phyloP scores from a whole-genome alignment of 2,113 vertebrate species.

The Laticauda colubrina region DNA sequence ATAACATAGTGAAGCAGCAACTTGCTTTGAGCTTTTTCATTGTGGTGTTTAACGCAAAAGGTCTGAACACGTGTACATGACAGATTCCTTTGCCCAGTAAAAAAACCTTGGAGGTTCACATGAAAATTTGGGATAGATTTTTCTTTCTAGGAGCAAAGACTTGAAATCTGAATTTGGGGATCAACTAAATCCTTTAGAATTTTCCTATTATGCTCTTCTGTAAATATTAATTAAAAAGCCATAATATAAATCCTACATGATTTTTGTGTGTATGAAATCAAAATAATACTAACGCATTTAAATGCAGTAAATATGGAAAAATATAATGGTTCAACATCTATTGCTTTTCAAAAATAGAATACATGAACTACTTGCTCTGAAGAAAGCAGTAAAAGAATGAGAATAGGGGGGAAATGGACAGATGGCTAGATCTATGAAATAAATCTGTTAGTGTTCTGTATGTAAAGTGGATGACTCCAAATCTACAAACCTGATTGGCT shows the following conservation, averaged over 20 bases:
- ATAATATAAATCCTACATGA: not conserved
- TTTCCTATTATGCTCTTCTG: not conserved
- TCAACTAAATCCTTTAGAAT: not conserved
- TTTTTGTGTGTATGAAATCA: slow-evolving; percentile 37
- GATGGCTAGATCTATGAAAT: not conserved
- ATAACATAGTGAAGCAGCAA: slow-evolving; percentile 20
- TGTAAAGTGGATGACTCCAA: too few species aligned
- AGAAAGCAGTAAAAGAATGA: not conserved
- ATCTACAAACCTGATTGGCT: too few species aligned
- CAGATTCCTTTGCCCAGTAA: not conserved
- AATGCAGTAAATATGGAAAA: slow-evolving; percentile 60
- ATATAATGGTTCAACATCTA: slow-evolving; percentile 13
- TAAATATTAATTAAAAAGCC: not conserved
- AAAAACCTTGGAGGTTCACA: not conserved
- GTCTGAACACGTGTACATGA: not conserved
- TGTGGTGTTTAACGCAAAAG: slow-evolving; percentile 29
- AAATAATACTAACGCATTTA: slow-evolving; percentile 67
- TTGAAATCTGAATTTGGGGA: slow-evolving; percentile 19
- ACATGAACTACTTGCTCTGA: not conserved
- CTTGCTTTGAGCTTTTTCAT: slow-evolving; percentile 33
- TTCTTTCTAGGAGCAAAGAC: not conserved
- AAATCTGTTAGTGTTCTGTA: not conserved
- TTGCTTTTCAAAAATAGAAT: not conserved
- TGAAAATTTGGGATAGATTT: not conserved
- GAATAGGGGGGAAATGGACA: not conserved